Base-by-base conservation (phyloP, 2,888 invertebrate genomes). In the Plusia festucae region DNA sequence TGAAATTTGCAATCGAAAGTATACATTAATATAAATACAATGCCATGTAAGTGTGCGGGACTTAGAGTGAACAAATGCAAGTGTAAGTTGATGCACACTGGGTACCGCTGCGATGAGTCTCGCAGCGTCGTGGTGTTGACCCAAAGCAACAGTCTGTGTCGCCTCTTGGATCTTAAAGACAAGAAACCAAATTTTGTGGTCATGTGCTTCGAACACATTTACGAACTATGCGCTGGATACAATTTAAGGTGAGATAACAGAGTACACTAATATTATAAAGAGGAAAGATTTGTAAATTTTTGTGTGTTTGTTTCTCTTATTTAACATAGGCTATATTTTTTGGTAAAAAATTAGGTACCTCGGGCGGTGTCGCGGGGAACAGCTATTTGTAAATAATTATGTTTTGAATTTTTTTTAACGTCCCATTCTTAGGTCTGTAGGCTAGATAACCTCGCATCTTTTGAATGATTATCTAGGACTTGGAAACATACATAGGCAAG, bases 211-310 rank as follows among this genome's bases (percentile, higher is more conserved):
- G 82, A 87, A 61, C 30, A 27, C 0, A 1, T 87, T 0, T 90
- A 89, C 61, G 85, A 86, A 8, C 78, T 75, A 62, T 90, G 90
- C 59, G 86, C 87, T 46, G 84, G 76, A 16, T 90, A 87, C 58
- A 90, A 90, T 69, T 60, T 89, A 30, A 88, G 89, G 90, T 88
- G 46, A 66, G 49, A 51, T 15, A 32, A 6, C 13, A 5, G 8
- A 7, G 52, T 20, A 46, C 7, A 46, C n/a, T n/a, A n/a, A n/a
- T n/a, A n/a, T n/a, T n/a, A n/a, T n/a, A n/a, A n/a, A n/a, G n/a
- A n/a, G n/a, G n/a, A n/a, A n/a, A n/a, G n/a, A n/a, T n/a, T n/a
- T n/a, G n/a, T n/a, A n/a, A n/a, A n/a, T n/a, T n/a, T n/a, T n/a
- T n/a, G n/a, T n/a, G n/a, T n/a, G n/a, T n/a, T n/a, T n/a, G n/a